A percentile compares a stretch with the other conserved stretches of the same genome.
phyloP scores from a whole-genome alignment of 2,888 invertebrate species.

The Drosophila acutilabella region DNA sequence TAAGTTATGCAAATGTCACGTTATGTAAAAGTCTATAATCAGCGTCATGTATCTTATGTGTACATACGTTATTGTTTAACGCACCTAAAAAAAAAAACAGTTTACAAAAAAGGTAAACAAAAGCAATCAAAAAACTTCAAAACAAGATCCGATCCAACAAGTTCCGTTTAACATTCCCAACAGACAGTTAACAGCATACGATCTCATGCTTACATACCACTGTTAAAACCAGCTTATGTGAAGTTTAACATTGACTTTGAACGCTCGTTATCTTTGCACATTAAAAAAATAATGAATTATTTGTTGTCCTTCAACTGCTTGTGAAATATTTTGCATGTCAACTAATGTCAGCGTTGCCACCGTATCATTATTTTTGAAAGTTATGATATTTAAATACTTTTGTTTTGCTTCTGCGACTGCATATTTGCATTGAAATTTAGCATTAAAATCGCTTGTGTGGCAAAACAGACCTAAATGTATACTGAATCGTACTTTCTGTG shows the following conservation, averaged over 20 bases:
- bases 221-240: background rate
- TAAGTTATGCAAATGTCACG: conserved; percentile 35
- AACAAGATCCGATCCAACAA: conserved; percentile 4
- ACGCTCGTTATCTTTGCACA: background rate
- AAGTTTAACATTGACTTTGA: background rate
- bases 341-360: background rate
- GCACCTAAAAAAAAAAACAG: conserved; percentile 3
- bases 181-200: background rate
- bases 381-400: background rate
- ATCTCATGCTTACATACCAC: background rate
- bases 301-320: background rate
- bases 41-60: conserved; percentile 3
- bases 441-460: background rate
- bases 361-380: background rate
- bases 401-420: background rate
- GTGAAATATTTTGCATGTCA: background rate
- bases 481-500: background rate
- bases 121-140: conserved; percentile 1
- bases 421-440: conserved; percentile 5
- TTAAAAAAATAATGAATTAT: background rate
- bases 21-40: conserved; percentile 24
- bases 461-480: background rate
- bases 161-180: background rate
- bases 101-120: background rate
- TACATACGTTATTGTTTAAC: background rate